Percentiles rank a stretch among this genome's conserved stretches.
Conservation (phyloP, 2,888 invertebrate species). For the Drosophila neonasuta region DNA sequence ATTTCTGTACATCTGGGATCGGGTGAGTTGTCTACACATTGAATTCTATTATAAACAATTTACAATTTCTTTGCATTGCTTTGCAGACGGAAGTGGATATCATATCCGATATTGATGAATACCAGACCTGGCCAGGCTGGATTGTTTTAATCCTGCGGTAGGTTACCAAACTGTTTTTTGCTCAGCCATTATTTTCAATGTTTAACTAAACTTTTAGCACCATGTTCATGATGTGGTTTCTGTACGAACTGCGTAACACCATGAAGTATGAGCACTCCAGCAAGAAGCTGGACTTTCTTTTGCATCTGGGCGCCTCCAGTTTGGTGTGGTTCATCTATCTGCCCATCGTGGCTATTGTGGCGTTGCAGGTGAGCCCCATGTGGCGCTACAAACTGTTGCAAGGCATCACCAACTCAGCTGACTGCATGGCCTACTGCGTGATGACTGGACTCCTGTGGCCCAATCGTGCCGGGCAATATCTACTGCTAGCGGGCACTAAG, state of each 20-base stretch:
- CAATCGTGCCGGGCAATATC: constrained; percentile 94
- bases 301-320: constrained; percentile 98
- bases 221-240: constrained; percentile 92
- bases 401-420: constrained; percentile 97
- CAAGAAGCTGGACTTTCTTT: constrained; percentile 94
- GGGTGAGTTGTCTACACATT: constrained; percentile 86
- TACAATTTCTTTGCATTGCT: constrained; percentile 21
- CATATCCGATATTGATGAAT: constrained; percentile 97
- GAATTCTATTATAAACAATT: background rate
- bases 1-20: constrained; percentile 96
- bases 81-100: constrained; percentile 96
- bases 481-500: constrained; percentile 89
- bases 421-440: constrained; percentile 96
- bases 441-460: constrained; percentile 99
- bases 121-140: constrained; percentile 99
- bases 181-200: background rate
- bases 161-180: background rate
- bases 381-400: constrained; percentile 97
- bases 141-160: constrained; percentile 90
- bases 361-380: constrained; percentile 94
- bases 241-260: constrained; percentile 88
- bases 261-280: constrained; percentile 91
- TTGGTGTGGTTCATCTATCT: constrained; percentile 99
- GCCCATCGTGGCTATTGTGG: constrained; percentile 96
- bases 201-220: constrained; percentile 83